A percentile compares a stretch with the other conserved stretches of the same genome.
These are phyloP conservation scores for Myrmecophaga tridactyla DNA, from an alignment of 2,113 vertebrate genomes.

Conservation along the genomic window DNA sequence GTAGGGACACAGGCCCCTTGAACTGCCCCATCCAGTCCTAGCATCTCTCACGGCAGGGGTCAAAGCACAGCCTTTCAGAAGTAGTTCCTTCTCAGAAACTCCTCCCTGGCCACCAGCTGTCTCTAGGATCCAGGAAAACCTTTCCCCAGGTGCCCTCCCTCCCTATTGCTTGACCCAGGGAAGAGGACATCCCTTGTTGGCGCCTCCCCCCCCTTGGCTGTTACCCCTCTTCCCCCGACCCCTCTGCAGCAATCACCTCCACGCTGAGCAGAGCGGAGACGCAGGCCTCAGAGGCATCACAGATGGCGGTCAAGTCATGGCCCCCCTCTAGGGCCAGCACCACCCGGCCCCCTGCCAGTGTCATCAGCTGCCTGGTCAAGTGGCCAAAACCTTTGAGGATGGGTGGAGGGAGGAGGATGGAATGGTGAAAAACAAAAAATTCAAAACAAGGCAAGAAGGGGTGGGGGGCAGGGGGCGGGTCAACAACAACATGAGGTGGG, in stretches of 20 bases:
- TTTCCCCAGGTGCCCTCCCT: not conserved
- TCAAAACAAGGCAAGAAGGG: not conserved
- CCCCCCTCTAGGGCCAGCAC: slow-evolving; percentile 92
- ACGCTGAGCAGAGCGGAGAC: slow-evolving; percentile 89
- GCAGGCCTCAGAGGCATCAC: slow-evolving; percentile 91
- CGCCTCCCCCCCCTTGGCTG: not conserved
- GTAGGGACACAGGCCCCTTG: not conserved
- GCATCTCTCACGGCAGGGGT: not conserved
- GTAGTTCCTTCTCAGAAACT: not conserved
- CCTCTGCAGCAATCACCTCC: slow-evolving; percentile 81
- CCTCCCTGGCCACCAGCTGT: not conserved
- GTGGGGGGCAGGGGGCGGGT: not conserved
- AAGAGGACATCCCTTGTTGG: not conserved
- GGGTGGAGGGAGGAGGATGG: not conserved
- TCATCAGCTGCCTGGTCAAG: slow-evolving; percentile 92
- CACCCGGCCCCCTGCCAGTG: slow-evolving; percentile 88
- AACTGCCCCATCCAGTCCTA: too few species aligned
- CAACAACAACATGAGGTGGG: not conserved
- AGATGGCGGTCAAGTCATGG: slow-evolving; percentile 92
- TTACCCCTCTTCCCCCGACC: not conserved
- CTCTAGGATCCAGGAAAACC: not conserved
- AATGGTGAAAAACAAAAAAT: not conserved
- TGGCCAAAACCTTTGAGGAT: slow-evolving; percentile 88
- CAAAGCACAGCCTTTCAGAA: not conserved
- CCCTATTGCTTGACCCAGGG: not conserved